Base-by-base conservation (phyloP, 1,140 invertebrate genomes). In the Papilio xuthus region DNA sequence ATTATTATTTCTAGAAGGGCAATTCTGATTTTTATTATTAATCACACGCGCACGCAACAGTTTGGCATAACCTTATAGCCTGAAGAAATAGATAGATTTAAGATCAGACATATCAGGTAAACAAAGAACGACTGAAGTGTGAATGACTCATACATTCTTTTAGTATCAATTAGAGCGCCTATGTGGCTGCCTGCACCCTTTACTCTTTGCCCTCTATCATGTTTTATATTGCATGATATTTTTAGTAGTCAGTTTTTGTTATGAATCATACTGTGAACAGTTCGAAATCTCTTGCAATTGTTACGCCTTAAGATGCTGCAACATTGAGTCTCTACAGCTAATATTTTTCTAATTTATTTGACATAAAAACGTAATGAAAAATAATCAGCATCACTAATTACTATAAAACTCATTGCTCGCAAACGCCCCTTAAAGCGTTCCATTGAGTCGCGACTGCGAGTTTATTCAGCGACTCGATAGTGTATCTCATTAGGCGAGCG, bases 401-500 rank as follows among this genome's bases (percentile, higher is more conserved):
- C 50, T 76, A 60, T 41, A 37, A 56, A 69, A 67, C 12, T 70
- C 28, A 32, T 70, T 71, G 77, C 81, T 80, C 77, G 79, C 26
- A 67, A 82, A 83, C 50, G 74, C 28, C 13, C 20, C 50, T 76
- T 76, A 60, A 60, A 76, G 53, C 56, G 74, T 32, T 76, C 53
- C 42, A 76, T 76, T 76, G 32, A 76, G 72, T 74, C 73, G 79
- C 79, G 81, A 60, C 79, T 78, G 75, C 73, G 72, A 78, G 78
- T 75, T 83, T 82, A 84, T 85, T 85, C 87, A 86, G 53, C 9
- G 44, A 82, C 79, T 82, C 84, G 86, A 88, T 87, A 86, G 85
- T 88, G 86, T 88, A 88, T 90, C 90, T 92, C 89, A 92, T 92
- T 91, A 92, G 81, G 81, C 81, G 79, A 83, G 83, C 83, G 80